Conservation (phyloP, 1,140 invertebrate genomes). For the Vollenhovia emeryi region DNA sequence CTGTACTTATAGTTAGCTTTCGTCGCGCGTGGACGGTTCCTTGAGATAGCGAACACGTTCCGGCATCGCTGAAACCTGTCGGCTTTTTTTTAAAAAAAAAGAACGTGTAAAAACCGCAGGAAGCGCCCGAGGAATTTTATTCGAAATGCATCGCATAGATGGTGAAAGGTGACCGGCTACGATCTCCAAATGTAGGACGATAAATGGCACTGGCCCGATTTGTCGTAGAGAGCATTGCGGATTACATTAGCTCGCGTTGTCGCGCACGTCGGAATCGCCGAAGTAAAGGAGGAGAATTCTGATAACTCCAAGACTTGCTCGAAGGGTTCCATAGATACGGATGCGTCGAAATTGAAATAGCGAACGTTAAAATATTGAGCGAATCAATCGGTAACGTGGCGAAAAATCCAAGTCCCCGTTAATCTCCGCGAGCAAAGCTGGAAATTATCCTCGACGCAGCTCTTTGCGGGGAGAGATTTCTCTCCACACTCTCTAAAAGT, state of each 20-base stretch:
- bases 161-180: slow-evolving; percentile 65
- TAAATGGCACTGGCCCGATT: slow-evolving; percentile 71
- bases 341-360: background rate
- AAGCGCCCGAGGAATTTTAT: slow-evolving; percentile 55
- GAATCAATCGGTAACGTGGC: too few species aligned
- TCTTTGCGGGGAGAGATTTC: too few species aligned
- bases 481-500: too few species aligned
- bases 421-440: background rate
- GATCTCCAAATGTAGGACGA: slow-evolving; percentile 67
- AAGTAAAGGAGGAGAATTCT: background rate
- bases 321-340: background rate
- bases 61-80: background rate
- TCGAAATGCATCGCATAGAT: slow-evolving; percentile 65
- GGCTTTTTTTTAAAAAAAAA: too few species aligned
- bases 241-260: background rate
- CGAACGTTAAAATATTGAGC: background rate
- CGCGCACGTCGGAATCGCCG: background rate
- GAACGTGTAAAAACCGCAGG: background rate
- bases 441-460: background rate
- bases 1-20: too few species aligned
- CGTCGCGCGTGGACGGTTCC: background rate
- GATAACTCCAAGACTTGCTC: background rate
- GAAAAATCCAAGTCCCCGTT: background rate
- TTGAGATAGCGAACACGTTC: background rate
- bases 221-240: slow-evolving; percentile 11